Base-by-base conservation (phyloP, 2,888 invertebrate genomes). In the Pardosa pseudoannulata region DNA sequence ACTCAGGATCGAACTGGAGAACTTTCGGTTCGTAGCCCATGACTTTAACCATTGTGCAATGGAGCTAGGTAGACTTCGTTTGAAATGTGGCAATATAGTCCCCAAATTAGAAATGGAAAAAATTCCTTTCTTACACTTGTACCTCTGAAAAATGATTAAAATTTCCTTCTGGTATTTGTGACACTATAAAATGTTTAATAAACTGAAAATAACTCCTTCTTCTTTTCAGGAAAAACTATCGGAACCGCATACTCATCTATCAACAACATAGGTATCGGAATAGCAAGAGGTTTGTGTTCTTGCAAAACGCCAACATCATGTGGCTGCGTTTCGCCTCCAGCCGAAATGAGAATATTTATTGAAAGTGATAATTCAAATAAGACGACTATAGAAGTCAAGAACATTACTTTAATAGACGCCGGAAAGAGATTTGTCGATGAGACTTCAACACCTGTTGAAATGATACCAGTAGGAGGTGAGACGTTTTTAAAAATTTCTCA, bases 271-370 rank as follows among this genome's bases (percentile, higher is more conserved):
- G 93, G 94, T 1, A 93, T 93, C 2, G 93, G 94, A 1, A 93
- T 93, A 68, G 93, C 93, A 0, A 89, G 91, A 41, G 93, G 93
- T 0, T 91, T 92, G 19, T 93, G 93, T 89, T 91, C 91, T n/a
- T 94, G 94, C 90, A 91, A 91, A 85, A 90, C 91, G 28, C 79
- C 36, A 0, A 16, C 23, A 13, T 13, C 50, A 5, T 88, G 88
- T 36, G 46, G 23, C 3, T 88, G 88, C 16, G 19, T 36, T 23
- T 41, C 29, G 2, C 50, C 68, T 0, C 62, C 82, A 1, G 73
- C 71, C 7, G 86, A 79, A 27, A 71, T 79, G 70, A 27, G 75
- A 1, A 19, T 23, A 6, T 19, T 23, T 23, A 56, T 2, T 3
- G 56, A 56, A 3, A 2, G 23, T 23, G 23, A 56, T 6, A 23